A percentile compares a stretch with the other conserved stretches of the same genome.
Conservation (phyloP, 2,888 invertebrate genomes). For the Lochmaea capreae region DNA sequence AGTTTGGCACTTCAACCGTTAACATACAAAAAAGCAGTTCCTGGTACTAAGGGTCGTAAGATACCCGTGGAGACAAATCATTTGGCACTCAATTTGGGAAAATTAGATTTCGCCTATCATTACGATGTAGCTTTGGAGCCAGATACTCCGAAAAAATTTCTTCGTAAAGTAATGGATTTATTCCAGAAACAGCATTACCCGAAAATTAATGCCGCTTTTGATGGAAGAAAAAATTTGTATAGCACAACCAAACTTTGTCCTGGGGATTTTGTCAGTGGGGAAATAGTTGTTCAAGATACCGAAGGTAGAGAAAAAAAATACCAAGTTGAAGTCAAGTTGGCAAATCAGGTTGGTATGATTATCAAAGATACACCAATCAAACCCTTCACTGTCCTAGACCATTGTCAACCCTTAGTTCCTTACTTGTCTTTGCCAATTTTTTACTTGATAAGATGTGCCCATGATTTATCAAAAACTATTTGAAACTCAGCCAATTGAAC, state of each 20-base stretch:
- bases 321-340: conserved; percentile 45
- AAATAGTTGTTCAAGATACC: conserved; percentile 35
- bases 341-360: conserved; percentile 23
- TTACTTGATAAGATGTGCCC: no score
- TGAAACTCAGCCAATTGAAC: conserved; percentile 53
- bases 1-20: conserved; percentile 18
- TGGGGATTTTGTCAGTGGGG: conserved; percentile 47
- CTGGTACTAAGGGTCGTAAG: conserved; percentile 63
- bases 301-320: conserved; percentile 46
- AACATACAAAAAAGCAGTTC: conserved; percentile 33
- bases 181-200: conserved; percentile 63
- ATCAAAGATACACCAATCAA: no score
- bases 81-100: conserved; percentile 61
- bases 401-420: neutral
- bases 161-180: conserved; percentile 64
- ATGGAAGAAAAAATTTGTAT: conserved; percentile 79
- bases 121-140: conserved; percentile 85
- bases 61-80: conserved; percentile 72
- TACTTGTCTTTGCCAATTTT: no score
- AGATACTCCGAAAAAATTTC: conserved; percentile 75
- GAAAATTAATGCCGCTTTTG: conserved; percentile 73
- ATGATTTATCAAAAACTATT: conserved; percentile 48
- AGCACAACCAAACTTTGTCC: conserved; percentile 66
- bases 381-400: no score
- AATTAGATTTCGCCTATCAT: conserved; percentile 70